Conservation (phyloP, 2,888 invertebrate genomes). For the Conchocele bisecta region DNA sequence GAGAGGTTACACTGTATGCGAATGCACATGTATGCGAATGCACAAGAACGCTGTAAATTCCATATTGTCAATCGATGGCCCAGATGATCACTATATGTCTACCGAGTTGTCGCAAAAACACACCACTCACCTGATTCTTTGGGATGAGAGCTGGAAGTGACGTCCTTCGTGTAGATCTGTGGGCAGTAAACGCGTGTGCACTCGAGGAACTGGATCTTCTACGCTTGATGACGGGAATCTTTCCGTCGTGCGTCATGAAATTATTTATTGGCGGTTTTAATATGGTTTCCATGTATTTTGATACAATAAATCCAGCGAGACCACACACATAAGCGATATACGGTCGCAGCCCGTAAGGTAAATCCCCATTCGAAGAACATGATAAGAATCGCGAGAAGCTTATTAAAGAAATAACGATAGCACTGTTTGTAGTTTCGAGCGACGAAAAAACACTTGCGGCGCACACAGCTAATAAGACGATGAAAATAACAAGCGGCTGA, state of each 20-base stretch:
- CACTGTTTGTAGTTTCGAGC: conserved; percentile 78
- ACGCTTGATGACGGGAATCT: conserved; percentile 80
- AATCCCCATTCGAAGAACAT: conserved; percentile 75
- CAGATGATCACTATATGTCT: no score
- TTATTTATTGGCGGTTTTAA: conserved; percentile 77
- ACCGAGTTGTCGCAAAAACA: not conserved
- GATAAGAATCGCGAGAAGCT: conserved; percentile 79
- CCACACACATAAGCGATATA: conserved; percentile 80
- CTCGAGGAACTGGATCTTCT: conserved; percentile 79
- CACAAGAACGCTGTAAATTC: no score
- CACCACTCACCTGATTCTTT: conserved; percentile 75
- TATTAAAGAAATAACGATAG: conserved; percentile 76
- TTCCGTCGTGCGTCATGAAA: conserved; percentile 79
- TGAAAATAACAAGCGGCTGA: conserved; percentile 75
- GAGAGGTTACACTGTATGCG: no score
- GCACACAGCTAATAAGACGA: conserved; percentile 75
- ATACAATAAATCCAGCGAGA: conserved; percentile 78
- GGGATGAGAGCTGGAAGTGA: conserved; percentile 82
- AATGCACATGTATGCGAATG: no score
- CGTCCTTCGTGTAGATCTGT: conserved; percentile 80
- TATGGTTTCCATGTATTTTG: conserved; percentile 81
- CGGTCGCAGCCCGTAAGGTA: conserved; percentile 76
- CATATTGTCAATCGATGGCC: no score
- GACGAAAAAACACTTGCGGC: conserved; percentile 79
- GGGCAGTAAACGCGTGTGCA: conserved; percentile 74